Evolutionary conservation across 1,140 invertebrate genomes (phyloP), one percentile per base, ranked within the genome.

Genomic region (Drosophila teissieri): DNA sequence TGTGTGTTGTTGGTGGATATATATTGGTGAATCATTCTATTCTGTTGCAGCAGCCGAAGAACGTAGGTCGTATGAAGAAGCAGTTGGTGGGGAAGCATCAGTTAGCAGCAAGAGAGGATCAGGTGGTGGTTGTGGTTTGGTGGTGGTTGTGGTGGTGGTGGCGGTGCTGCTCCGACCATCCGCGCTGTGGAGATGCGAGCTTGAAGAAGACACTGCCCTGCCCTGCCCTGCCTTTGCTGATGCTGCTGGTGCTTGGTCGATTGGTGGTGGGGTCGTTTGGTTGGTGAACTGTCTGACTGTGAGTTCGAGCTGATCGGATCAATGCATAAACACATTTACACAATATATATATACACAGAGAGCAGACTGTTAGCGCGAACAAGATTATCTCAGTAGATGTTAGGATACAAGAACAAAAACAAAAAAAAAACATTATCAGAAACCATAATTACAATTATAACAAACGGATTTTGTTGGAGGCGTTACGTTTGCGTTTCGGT

Each of bases 61-160:
- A 70, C 63, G 49, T 40, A 65, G 67, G 19, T 70, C 40, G 67
- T 36, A 73, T 73, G 63, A 62, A 83, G 70, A 83, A 85, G 80
- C 79, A 64, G 78, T 67, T 60, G 69, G 75, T 68, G 36, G 75
- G 55, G 42, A 48, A 69, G 51, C 67, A 65, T 78, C 69, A 77
- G 64, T 67, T 63, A 69, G 68, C 70, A 69, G 78, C 52, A 52
- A 55, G 40, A 63, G 64, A 52, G 55, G 73, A 56, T 61, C 72
- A 62, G 62, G 64, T 68, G 51, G 52, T 56, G 63, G 48, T 40
- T 62, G 68, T 60, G 54, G 67, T 75, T 46, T 61, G 60, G 62
- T 64, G 48, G 60, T 54, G 61, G 46, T 17, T 1, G 19, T 61
- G 60, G 62, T 64, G 48, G 60, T 54, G 61, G 46, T 10, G 45